Percentiles rank a stretch among this genome's conserved stretches.
Conservation (phyloP, 2,888 invertebrate species). For the Pinctada fucata region DNA sequence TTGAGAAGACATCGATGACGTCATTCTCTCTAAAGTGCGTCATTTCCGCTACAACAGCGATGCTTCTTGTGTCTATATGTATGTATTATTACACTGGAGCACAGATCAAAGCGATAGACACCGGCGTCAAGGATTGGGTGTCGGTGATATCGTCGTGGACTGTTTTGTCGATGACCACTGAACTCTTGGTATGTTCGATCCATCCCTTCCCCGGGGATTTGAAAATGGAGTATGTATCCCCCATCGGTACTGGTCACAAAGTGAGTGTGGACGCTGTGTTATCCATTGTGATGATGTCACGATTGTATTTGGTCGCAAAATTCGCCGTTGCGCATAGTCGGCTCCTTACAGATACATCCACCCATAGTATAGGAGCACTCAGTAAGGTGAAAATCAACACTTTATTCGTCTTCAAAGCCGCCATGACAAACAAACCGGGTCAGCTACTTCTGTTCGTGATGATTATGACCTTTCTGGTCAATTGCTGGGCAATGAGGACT, state of each 20-base stretch:
- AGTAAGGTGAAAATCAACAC: constrained; percentile 68
- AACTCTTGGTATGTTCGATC: constrained; percentile 60
- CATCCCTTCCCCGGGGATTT: constrained; percentile 68
- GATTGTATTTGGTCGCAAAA: constrained; percentile 67
- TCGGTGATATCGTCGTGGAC: constrained; percentile 58
- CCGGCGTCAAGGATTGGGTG: constrained; percentile 60
- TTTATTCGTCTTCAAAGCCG: constrained; percentile 68
- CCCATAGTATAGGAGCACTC: constrained; percentile 63
- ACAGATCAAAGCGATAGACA: constrained; percentile 58
- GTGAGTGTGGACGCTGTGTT: constrained; percentile 64
- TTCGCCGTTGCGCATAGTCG: constrained; percentile 67
- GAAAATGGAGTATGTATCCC: constrained; percentile 50
- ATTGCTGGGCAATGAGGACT: constrained; percentile 69
- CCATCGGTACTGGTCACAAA: constrained; percentile 41
- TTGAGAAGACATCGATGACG: constrained; percentile 45
- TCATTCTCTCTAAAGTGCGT: constrained; percentile 57
- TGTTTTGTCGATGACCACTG: constrained; percentile 51
- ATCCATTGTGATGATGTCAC: constrained; percentile 66
- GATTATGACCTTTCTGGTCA: constrained; percentile 61
- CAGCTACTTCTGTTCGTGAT: constrained; percentile 58
- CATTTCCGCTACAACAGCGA: constrained; percentile 58
- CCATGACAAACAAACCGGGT: constrained; percentile 62
- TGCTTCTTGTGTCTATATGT: constrained; percentile 60
- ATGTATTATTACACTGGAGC: constrained; percentile 55
- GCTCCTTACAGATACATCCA: constrained; percentile 63